Evolutionary conservation across 2,113 vertebrate species (phyloP), one percentile per base, ranked within the genome.

Genomic region (Hippocampus abdominalis): DNA sequence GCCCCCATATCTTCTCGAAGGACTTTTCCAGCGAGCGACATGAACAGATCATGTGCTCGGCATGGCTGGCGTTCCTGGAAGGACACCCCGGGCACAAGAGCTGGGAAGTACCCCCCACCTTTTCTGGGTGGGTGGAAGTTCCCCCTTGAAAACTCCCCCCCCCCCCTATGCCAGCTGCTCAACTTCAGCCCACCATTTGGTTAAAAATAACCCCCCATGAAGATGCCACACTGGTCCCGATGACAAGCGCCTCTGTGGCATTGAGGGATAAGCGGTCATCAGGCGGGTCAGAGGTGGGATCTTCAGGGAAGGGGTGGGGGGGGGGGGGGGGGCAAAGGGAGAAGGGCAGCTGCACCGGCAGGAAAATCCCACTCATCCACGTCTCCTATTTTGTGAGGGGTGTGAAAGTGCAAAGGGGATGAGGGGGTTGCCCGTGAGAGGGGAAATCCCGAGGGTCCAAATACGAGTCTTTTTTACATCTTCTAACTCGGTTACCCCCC

Each of bases 81-180:
- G 85, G 84, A 87, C 84, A 84, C 54, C 79, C 81, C 82, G 81
- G 83, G 74, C 65, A 73, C 70, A 71, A 27, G 77, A 85, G 73
- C 76, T 84, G 85, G 88, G 85, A 87, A 89, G 86, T 78, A 86
- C 87, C 79, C 84, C 86, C 79, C 42, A 12, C 16, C 54, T 72
- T 25, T 8, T 44, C 40, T 23, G 18, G 18, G 9, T 29, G 60
- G 2, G 71, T 77, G 86, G 86, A 89, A 89, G 27, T 54, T 46
- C 84, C 85, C 88, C 85, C 72, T 20, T 64, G 80, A 84, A 39
- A 40, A 84, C 64, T 76, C 63, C 68, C 74, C 73, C 80, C 81
- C 73, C 16, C 18, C 0, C 49, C 20, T 2, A n/a, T 1, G 10
- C 21, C 72, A 42, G 15, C 68, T 32, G 72, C 25, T 69, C 57